Conservation (phyloP, 2,113 vertebrate species). For the Gallinago paraguaiae region DNA sequence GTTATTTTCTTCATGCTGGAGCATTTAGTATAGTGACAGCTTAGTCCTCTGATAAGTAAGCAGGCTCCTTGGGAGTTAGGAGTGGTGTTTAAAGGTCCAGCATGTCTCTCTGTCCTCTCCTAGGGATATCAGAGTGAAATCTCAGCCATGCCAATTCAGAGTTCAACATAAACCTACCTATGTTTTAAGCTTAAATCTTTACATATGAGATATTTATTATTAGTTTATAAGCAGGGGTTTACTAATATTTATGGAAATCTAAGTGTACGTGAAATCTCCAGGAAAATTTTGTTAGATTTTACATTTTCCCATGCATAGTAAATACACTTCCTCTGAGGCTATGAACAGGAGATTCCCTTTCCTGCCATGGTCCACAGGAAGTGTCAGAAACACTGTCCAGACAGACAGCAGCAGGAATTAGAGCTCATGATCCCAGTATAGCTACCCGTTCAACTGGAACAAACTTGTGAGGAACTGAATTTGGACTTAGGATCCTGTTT, state of each 20-base stretch:
- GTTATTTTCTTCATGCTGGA: background rate
- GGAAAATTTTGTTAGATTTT: background rate
- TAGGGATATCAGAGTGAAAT: background rate
- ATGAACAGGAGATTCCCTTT: background rate
- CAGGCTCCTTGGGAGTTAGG: background rate
- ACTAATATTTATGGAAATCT: background rate
- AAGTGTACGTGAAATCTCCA: background rate
- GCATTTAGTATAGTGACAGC: background rate
- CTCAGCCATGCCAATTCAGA: background rate
- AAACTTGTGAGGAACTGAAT: conserved; percentile 23
- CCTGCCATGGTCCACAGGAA: background rate
- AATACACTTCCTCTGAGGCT: background rate
- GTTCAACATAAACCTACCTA: background rate
- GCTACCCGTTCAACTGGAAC: background rate
- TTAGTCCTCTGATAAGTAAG: background rate
- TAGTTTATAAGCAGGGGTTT: background rate
- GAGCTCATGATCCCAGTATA: conserved; percentile 13
- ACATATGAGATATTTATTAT: background rate
- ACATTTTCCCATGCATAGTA: background rate
- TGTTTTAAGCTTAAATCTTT: background rate
- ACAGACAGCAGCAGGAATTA: background rate
- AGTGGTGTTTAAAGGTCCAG: background rate
- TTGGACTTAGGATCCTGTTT: background rate
- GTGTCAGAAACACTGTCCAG: background rate
- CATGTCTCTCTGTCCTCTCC: background rate